phyloP scores from a whole-genome alignment of 2,113 vertebrate genomes.

The Orientallactaga bullata region DNA sequence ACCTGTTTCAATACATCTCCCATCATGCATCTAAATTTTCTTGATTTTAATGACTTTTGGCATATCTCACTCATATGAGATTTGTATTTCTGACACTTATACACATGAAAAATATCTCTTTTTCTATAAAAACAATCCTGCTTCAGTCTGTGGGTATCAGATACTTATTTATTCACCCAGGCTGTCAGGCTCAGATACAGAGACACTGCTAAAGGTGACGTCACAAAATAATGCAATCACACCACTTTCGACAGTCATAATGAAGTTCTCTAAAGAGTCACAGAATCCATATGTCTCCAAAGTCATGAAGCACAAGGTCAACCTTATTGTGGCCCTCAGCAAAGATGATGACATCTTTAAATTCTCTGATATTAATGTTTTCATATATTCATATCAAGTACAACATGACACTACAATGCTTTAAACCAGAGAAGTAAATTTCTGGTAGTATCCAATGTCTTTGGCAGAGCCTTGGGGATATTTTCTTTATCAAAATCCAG shows the following conservation, averaged over 20 bases:
- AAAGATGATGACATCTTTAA: slow-evolving; percentile 20
- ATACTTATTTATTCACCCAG: neutral
- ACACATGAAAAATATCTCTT: neutral
- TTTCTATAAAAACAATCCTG: slow-evolving; percentile 35
- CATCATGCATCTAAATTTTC: neutral
- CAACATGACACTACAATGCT: neutral
- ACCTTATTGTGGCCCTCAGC: neutral
- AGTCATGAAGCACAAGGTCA: slow-evolving; percentile 14
- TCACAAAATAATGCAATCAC: neutral
- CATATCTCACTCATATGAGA: neutral
- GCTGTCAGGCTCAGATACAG: neutral
- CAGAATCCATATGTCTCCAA: neutral
- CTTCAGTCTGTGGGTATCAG: neutral
- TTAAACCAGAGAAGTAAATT: slow-evolving; percentile 38
- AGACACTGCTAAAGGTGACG: neutral
- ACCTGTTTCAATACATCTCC: neutral
- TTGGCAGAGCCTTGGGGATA: slow-evolving; percentile 9
- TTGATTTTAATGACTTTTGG: slow-evolving; percentile 39
- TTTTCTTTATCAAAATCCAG: slow-evolving; percentile 46
- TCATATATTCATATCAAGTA: slow-evolving; percentile 5
- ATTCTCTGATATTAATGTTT: neutral
- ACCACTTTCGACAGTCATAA: neutral
- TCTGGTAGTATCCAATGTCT: slow-evolving; percentile 52
- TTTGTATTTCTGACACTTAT: slow-evolving; percentile 9
- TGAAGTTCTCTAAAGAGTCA: neutral